A percentile compares a stretch with the other conserved stretches of the same genome.
phyloP scores from a whole-genome alignment of 2,113 vertebrate genomes.

The Tricholaema leucomelas region DNA sequence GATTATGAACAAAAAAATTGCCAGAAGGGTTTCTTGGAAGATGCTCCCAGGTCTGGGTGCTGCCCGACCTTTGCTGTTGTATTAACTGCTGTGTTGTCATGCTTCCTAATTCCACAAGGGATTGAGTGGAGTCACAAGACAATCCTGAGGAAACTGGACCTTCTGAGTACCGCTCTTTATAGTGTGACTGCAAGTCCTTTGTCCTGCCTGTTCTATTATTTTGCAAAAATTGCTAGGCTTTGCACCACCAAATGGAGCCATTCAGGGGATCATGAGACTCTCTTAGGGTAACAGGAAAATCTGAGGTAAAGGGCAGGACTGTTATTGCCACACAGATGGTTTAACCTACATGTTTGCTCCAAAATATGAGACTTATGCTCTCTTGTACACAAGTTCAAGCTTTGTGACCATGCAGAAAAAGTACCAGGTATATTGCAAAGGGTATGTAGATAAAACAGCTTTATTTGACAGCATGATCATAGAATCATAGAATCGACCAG shows the following conservation, averaged over 20 bases:
- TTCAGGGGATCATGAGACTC: background rate
- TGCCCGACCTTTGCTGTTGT: background rate
- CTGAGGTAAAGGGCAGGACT: background rate
- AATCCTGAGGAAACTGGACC: background rate
- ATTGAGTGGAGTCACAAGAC: background rate
- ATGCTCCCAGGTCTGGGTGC: background rate
- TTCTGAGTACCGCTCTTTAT: background rate
- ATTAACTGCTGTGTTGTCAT: background rate
- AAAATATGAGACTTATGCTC: background rate
- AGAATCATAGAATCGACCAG: no score
- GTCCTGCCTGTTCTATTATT: background rate
- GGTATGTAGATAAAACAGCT: background rate
- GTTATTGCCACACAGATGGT: background rate
- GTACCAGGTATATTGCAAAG: background rate
- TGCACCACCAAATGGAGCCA: accelerated
- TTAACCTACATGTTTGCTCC: background rate
- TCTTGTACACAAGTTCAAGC: background rate
- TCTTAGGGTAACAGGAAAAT: background rate
- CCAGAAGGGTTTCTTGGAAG: background rate
- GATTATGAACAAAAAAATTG: background rate
- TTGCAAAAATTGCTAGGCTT: background rate
- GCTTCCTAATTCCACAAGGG: background rate
- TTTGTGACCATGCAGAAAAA: background rate
- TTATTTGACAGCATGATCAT: background rate
- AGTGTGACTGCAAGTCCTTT: background rate